phyloP scores from a whole-genome alignment of 2,113 vertebrate genomes.

The Pungitius pungitius region DNA sequence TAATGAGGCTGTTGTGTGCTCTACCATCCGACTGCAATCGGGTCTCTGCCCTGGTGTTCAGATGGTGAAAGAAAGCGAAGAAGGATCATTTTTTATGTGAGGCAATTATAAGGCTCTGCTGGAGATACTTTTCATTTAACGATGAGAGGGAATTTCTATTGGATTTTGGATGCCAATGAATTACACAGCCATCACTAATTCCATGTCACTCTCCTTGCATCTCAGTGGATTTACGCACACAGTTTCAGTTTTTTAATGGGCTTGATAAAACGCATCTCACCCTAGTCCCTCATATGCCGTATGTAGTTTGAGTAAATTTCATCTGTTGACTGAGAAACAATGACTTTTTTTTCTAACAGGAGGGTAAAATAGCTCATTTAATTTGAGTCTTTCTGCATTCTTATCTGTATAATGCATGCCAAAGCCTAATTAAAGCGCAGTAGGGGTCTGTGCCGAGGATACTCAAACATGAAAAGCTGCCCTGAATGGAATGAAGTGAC shows the following conservation, averaged over 20 bases:
- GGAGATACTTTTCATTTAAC: constrained; percentile 47
- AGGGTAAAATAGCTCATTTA: constrained; percentile 8
- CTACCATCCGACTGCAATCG: constrained; percentile 31
- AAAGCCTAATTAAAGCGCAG: constrained; percentile 66
- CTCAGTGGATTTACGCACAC: constrained; percentile 31
- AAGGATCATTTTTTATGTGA: neutral
- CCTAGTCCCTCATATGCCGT: constrained; percentile 46
- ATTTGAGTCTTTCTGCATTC: constrained; percentile 50
- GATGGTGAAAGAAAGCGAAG: constrained; percentile 34
- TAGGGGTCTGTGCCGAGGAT: constrained; percentile 47
- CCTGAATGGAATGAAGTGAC: constrained; percentile 53
- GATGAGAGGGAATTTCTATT: constrained; percentile 48
- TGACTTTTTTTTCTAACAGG: constrained; percentile 24
- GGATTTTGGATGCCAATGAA: constrained; percentile 50
- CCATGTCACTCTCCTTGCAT: constrained; percentile 42
- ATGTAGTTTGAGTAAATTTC: constrained; percentile 59
- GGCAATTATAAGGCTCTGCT: constrained; percentile 47
- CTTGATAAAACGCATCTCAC: constrained; percentile 37
- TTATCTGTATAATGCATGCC: constrained; percentile 45
- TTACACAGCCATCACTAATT: constrained; percentile 36
- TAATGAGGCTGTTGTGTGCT: constrained; percentile 36
- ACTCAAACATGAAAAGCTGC: constrained; percentile 56
- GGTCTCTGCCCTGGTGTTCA: constrained; percentile 43
- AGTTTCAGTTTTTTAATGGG: constrained; percentile 49
- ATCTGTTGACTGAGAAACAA: constrained; percentile 63